Evolutionary conservation across 1,140 invertebrate species (phyloP), one percentile per base, ranked within the genome.

Genomic region (Sminthurides bifidus): DNA sequence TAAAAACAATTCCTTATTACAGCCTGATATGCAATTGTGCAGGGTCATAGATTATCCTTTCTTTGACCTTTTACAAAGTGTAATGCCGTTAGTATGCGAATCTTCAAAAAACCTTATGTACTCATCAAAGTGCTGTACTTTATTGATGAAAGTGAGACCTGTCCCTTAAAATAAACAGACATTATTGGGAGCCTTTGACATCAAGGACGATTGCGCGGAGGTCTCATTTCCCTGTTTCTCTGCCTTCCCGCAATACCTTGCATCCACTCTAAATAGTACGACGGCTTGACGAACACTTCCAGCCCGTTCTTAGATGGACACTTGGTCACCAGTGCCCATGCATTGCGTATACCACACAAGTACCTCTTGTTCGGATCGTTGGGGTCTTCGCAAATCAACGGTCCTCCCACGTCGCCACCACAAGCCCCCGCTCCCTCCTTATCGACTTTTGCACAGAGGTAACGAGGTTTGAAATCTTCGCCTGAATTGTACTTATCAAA

Each of bases 361-460:
- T 48, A 48, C 8, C 30, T 48, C 19, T 10, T 27, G 15, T 5
- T 19, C 10, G 12, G 24, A 21, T 48, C 24, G 15, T 5, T 19
- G 8, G 12, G 24, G 24, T 48, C 24, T 5, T 27, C 24, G 30
- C 44, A 48, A 6, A 48, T 48, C 4, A 48, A 19, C 10, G 44
- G 44, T 26, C 44, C 44, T 6, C 44, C 44, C 8, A 48, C 6
- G 21, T 48, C 44, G 14, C 44, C 44, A 14, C 44, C 44, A 26
- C 44, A 48, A 26, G 44, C 44, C 10, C 44, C 44, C 19, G 19
- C 44, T 43, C 24, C 41, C n/a, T 15, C 15, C 6, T 43, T 43
- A 23, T 43, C 41, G 8, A 23, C 44, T 30, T 48, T 48, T 5
- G 44, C 44, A 48, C 44, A 48, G 12, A 48, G 19, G 24, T 48